Conservation (phyloP, 2,797 vertebrate species). For the Triplophysa yarkandensis region DNA sequence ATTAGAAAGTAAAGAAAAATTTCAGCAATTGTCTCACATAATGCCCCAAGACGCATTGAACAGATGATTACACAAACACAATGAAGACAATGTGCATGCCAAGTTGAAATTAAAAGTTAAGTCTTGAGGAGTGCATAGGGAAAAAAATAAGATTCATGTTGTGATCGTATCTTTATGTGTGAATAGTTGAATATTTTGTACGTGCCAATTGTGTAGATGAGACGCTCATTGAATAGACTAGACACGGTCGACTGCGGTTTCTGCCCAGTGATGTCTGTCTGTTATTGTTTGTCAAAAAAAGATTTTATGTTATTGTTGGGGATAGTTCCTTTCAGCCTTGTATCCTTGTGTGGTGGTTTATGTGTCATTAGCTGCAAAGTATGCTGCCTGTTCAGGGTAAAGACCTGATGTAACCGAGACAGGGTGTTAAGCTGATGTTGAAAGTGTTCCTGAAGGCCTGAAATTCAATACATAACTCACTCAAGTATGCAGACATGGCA, state of each 20-base stretch:
- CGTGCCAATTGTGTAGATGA: not conserved
- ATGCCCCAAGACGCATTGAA: too few species aligned
- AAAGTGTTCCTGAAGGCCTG: not conserved
- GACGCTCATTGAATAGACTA: not conserved
- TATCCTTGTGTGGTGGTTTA: not conserved
- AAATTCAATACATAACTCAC: slow-evolving; percentile 20
- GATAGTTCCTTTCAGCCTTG: not conserved
- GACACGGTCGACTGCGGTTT: not conserved
- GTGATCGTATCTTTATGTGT: not conserved
- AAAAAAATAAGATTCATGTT: not conserved
- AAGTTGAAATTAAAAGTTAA: too few species aligned
- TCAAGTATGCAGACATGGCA: not conserved
- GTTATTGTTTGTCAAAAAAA: not conserved
- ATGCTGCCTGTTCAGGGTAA: not conserved
- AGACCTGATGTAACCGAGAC: not conserved
- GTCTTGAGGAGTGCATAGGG: too few species aligned
- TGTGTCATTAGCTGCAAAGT: not conserved
- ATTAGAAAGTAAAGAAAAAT: too few species aligned
- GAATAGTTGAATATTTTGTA: not conserved
- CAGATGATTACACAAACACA: too few species aligned
- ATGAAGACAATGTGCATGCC: too few species aligned
- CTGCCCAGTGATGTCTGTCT: not conserved
- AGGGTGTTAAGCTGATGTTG: not conserved
- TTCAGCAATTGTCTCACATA: too few species aligned
- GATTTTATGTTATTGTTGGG: not conserved